Base-by-base conservation (phyloP, 37 sponge, comb jelly and placozoan genomes). In the Ephydatia muelleri region DNA sequence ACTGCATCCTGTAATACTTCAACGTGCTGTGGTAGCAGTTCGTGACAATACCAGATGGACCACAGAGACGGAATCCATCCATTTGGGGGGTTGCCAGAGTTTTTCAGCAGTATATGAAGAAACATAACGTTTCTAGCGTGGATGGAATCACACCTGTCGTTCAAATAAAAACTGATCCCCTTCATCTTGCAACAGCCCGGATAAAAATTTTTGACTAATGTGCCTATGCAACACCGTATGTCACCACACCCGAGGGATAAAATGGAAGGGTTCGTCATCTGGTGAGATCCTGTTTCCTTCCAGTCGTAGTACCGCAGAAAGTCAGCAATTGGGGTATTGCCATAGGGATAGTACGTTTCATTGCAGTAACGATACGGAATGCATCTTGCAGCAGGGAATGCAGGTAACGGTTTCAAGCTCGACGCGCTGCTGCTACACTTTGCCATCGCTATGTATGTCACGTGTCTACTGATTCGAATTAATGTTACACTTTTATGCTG, bases 11-110 rank as follows among this genome's bases (percentile, higher is more conserved):
- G 32, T 8, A 81, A 67, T 30, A 81, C 34, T 5, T 38, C 36
- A 26, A 68, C 70, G 31, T 81, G 82, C 5, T 25, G 38, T 21
- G 82, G 69, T 69, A 81, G 16, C 70, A 81, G 34, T 31, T 81
- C 82, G 68, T 81, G 82, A 37, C 82, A 81, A 25, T 68, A 81
- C 82, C 82, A 81, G 11, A 81, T 81, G 11, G 82, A 26, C 82
- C 82, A 81, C 1, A 81, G 28, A 1, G 69, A 65, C 9, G 82
- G 35, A n/a, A 81, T 67, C 82, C 82, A 81, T 12, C 68, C 22
- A 32, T 32, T 67, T 37, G 30, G 25, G 19, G 4, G 35, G 28
- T 13, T 67, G n/a, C 27, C 28, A 48, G 79, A 30, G 23, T 49
- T 79, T 27, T 79, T 38, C 5, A 48, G 21, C 32, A 33, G 31